Percentiles rank a stretch among this genome's conserved stretches.
Conservation (phyloP, 2,888 invertebrate species). For the Pseudolycoriella hygida region DNA sequence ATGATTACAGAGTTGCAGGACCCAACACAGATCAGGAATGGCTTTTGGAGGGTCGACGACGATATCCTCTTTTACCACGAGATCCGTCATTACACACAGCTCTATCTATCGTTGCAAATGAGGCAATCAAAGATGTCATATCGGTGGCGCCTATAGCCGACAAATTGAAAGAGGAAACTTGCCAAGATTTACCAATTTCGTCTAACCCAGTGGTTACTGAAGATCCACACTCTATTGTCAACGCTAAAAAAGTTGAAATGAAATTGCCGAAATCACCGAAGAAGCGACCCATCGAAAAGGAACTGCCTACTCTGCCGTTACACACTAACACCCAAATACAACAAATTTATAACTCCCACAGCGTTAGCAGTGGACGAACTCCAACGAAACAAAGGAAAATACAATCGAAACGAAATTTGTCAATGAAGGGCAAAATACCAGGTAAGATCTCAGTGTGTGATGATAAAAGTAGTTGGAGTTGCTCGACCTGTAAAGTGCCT, state of each 20-base stretch:
- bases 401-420: conserved; percentile 9
- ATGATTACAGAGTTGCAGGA: conserved; percentile 36
- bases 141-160: too few relatives aligned
- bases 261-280: background rate
- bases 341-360: conserved; percentile 18
- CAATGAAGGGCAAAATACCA: too few relatives aligned
- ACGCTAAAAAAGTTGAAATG: background rate
- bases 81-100: conserved; percentile 64
- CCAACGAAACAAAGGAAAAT: conserved; percentile 9
- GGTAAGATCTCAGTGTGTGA: too few relatives aligned
- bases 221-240: conserved; percentile 13
- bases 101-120: conserved; percentile 68
- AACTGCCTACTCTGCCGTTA: conserved; percentile 5
- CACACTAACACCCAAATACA: conserved; percentile 16
- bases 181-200: conserved; percentile 30
- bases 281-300: background rate
- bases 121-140: conserved; percentile 37
- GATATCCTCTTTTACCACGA: conserved; percentile 66
- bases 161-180: too few relatives aligned
- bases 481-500: background rate
- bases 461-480: too few relatives aligned
- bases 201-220: conserved; percentile 27
- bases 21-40: conserved; percentile 56
- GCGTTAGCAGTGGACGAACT: conserved; percentile 12
- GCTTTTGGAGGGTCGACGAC: conserved; percentile 72